Base-by-base conservation (phyloP, 1,140 invertebrate genomes). In the Caenorhabditis latens region DNA sequence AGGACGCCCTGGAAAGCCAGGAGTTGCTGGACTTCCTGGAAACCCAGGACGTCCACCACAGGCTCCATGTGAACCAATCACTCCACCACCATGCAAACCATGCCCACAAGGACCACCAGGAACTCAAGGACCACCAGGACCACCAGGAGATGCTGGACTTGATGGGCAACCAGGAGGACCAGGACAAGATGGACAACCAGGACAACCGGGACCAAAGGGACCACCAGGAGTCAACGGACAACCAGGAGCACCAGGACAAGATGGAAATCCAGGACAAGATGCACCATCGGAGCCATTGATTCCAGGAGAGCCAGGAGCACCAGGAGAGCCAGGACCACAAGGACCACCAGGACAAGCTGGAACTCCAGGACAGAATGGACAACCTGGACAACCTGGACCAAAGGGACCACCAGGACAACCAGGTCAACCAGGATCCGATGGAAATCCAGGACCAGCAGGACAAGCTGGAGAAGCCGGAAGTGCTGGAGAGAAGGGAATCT, bases 301-400 rank as follows among this genome's bases (percentile, higher is more conserved):
- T 53, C 88, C 88, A 48, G 87, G 87, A 86, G 84, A 57, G 48
- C 87, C 87, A 40, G 87, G 87, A 86, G 48, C 88, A 24, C 53
- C 88, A 71, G 88, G 88, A 89, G 67, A 79, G 46, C 19, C 71
- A 50, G 71, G 71, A 50, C 71, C 71, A 79, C 71, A 86, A 58
- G 88, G 88, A 87, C 88, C 88, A 24, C 86, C 88, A 40, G 88
- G 88, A 53, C 82, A 83, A 32, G n/a, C 79, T 19, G 88, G 88
- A 89, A 82, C 83, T 53, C 86, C 88, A 14, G 88, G 88, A 79
- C 79, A 71, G 42, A 79, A 87, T 61, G 88, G 88, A 61, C 58
- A 21, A 79, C 71, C 71, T 24, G 71, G 71, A 50, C 71, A 79
- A 53, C 71, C 71, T 3, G 71, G 71, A 79, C 48, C 48, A 79